phyloP scores from a whole-genome alignment of 2,888 invertebrate species.

The Pristionchus exspectatus region DNA sequence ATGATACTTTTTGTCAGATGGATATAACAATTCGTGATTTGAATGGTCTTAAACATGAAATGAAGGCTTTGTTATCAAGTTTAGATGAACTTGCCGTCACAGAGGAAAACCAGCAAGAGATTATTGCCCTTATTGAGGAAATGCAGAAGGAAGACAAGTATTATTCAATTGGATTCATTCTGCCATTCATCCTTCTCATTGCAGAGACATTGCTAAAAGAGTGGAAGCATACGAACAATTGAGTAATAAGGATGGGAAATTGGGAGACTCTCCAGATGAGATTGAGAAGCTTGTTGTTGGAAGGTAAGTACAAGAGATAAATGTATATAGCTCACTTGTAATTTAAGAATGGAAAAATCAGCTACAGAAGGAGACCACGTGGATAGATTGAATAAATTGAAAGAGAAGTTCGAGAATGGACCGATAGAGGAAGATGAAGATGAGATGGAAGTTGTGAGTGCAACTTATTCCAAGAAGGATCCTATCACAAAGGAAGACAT shows the following conservation, averaged over 20 bases:
- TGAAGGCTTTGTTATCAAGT: background rate
- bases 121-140: background rate
- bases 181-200: background rate
- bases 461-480: slow-evolving; percentile 58
- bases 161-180: background rate
- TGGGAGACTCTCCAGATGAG: background rate
- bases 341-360: background rate
- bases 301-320: background rate
- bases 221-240: background rate
- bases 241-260: background rate
- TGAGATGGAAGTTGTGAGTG: slow-evolving; percentile 53
- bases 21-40: background rate
- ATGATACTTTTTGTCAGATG: slow-evolving; percentile 1
- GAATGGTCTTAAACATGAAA: background rate
- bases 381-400: background rate
- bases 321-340: background rate
- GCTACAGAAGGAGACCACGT: background rate
- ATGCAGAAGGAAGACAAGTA: slow-evolving; percentile 35
- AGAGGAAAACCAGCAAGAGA: background rate
- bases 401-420: slow-evolving; percentile 9
- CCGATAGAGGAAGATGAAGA: slow-evolving; percentile 12
- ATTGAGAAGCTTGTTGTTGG: background rate
- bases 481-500: slow-evolving; percentile 60
- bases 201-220: background rate
- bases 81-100: slow-evolving; percentile 5